phyloP scores from a whole-genome alignment of 2,113 vertebrate genomes.

The Sisor rabdophorus region DNA sequence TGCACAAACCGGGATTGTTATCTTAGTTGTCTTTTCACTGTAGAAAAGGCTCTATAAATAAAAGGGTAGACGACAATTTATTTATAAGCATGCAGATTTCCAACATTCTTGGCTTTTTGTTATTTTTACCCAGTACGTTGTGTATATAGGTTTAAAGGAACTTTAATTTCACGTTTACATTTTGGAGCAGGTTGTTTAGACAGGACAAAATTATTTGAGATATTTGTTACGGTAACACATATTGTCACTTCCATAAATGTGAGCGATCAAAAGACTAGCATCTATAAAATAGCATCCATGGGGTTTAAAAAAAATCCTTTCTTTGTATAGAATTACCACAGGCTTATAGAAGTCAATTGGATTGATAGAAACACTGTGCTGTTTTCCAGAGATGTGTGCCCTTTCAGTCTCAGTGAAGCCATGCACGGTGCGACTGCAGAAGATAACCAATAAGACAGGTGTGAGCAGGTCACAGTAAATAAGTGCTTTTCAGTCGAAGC shows the following conservation, averaged over 20 bases:
- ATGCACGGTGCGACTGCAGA: slow-evolving; percentile 67
- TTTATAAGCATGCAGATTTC: neutral
- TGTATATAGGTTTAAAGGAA: neutral
- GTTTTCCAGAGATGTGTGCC: slow-evolving; percentile 56
- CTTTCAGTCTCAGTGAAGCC: slow-evolving; percentile 52
- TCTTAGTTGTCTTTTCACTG: neutral
- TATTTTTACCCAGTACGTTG: neutral
- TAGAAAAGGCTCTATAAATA: neutral
- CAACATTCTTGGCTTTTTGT: neutral
- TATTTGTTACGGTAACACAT: neutral
- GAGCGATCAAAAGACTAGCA: neutral
- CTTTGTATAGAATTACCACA: slow-evolving; percentile 2
- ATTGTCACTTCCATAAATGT: neutral
- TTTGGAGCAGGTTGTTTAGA: neutral
- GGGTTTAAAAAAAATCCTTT: neutral
- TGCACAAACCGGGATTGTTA: neutral
- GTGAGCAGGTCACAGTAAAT: slow-evolving; percentile 33
- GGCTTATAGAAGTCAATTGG: slow-evolving; percentile 26
- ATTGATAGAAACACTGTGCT: slow-evolving; percentile 43
- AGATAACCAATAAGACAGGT: slow-evolving; percentile 61
- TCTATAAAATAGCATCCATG: neutral
- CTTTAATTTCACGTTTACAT: neutral
- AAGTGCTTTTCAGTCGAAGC: slow-evolving; percentile 33
- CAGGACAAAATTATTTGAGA: neutral
- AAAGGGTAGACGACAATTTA: neutral